Conservation (phyloP, 2,113 vertebrate genomes). For the Cinclus mexicanus region DNA sequence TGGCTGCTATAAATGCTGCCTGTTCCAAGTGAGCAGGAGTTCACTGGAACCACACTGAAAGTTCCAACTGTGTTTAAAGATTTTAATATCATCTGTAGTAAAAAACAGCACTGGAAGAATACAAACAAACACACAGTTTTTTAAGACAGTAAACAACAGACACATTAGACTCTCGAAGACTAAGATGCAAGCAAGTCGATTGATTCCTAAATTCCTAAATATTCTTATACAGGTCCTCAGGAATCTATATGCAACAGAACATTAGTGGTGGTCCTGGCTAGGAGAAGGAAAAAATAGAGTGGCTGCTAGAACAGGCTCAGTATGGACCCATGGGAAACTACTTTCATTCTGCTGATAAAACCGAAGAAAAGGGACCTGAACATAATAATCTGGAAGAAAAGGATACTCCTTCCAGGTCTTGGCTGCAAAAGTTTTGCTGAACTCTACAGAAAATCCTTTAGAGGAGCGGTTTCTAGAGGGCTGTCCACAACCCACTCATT, state of each 20-base stretch:
- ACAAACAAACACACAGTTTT: neutral
- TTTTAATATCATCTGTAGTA: neutral
- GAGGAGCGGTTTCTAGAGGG: neutral
- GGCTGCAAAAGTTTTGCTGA: neutral
- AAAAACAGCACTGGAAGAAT: neutral
- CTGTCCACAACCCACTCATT: neutral
- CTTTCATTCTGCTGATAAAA: neutral
- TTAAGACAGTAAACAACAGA: neutral
- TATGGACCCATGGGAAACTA: neutral
- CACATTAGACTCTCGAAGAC: neutral
- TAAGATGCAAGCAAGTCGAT: neutral
- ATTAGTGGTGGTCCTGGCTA: neutral
- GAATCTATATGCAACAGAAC: neutral
- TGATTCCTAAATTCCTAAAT: neutral
- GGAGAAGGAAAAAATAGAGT: neutral
- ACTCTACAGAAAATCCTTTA: neutral
- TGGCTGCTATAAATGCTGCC: neutral
- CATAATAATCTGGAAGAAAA: neutral
- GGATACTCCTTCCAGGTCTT: neutral
- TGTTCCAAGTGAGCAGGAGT: neutral
- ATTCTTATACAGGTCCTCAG: neutral
- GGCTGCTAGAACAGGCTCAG: neutral
- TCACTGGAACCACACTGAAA: neutral
- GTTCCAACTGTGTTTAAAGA: neutral
- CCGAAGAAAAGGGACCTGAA: neutral